Percentiles rank a stretch among this genome's conserved stretches.
phyloP scores from a whole-genome alignment of 2,888 invertebrate genomes.

The Lasius platythorax region DNA sequence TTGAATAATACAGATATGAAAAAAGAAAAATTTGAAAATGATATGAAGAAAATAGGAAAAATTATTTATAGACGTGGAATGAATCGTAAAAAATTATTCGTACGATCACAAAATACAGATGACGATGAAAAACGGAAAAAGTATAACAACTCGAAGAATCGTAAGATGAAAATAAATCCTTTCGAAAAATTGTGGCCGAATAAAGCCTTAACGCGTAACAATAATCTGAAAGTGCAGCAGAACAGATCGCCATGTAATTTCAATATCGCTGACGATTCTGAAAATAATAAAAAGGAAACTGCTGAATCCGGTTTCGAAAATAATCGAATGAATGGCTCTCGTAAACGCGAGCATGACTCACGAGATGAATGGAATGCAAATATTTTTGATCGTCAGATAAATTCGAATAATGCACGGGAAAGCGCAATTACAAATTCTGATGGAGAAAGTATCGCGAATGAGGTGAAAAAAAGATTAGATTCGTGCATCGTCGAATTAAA shows the following conservation, averaged over 20 bases:
- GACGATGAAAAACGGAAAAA: not conserved
- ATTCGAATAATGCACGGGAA: not conserved
- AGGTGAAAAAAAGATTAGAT: slow-evolving; percentile 62
- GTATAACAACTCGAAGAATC: not conserved
- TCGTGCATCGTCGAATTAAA: slow-evolving; percentile 68
- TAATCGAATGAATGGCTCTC: not conserved
- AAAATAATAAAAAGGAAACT: not conserved
- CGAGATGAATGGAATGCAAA: not conserved
- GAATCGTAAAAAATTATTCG: not conserved
- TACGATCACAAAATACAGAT: not conserved
- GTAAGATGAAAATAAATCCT: not conserved
- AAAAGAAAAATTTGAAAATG: not conserved
- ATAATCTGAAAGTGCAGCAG: not conserved
- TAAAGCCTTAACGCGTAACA: not conserved
- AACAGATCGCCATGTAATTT: not conserved
- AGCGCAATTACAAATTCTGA: not conserved
- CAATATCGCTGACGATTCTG: not conserved
- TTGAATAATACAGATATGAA: not conserved
- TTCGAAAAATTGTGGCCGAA: not conserved
- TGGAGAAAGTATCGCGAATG: slow-evolving; percentile 23
- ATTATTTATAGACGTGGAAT: not conserved
- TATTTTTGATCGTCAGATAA: not conserved
- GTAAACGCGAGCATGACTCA: not conserved
- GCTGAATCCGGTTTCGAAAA: not conserved
- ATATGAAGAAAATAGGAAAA: not conserved